A percentile compares a stretch with the other conserved stretches of the same genome.
These are phyloP conservation scores for Tupaia tana DNA, from an alignment of 2,113 vertebrate genomes.

Conservation along the genomic window DNA sequence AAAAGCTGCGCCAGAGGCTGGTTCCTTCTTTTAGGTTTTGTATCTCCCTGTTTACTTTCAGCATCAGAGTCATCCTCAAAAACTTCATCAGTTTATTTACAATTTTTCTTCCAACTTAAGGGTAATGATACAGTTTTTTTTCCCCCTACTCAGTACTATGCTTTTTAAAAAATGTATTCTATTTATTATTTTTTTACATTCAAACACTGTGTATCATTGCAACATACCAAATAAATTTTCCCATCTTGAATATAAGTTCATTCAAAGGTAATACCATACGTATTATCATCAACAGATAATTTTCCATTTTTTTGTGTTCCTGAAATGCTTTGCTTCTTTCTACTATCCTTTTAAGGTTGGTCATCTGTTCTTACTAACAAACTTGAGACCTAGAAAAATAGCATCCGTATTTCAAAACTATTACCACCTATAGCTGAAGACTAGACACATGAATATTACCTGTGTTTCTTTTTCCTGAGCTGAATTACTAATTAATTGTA, in stretches of 20 bases:
- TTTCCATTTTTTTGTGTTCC: too few relatives aligned
- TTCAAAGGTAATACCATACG: too few relatives aligned
- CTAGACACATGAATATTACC: neutral
- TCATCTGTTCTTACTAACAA: neutral
- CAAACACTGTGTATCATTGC: too few relatives aligned
- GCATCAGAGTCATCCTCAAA: neutral
- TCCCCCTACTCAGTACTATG: neutral
- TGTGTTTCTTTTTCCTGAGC: neutral
- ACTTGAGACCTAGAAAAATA: neutral
- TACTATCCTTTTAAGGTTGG: neutral
- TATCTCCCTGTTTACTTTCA: neutral
- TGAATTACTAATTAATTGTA: conserved; percentile 22
- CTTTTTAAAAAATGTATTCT: too few relatives aligned
- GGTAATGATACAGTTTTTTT: neutral
- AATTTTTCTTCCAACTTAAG: neutral
- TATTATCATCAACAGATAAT: too few relatives aligned
- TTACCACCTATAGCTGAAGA: neutral
- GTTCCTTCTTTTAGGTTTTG: neutral
- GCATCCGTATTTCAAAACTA: neutral
- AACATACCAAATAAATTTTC: too few relatives aligned
- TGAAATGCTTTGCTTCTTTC: too few relatives aligned
- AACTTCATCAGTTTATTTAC: neutral
- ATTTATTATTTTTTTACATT: too few relatives aligned
- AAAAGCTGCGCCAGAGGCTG: too few relatives aligned
- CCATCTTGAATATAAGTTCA: too few relatives aligned